Evolutionary conservation across 1,140 invertebrate species (phyloP), one percentile per base, ranked within the genome.

Genomic region (Pristionchus pacificus): DNA sequence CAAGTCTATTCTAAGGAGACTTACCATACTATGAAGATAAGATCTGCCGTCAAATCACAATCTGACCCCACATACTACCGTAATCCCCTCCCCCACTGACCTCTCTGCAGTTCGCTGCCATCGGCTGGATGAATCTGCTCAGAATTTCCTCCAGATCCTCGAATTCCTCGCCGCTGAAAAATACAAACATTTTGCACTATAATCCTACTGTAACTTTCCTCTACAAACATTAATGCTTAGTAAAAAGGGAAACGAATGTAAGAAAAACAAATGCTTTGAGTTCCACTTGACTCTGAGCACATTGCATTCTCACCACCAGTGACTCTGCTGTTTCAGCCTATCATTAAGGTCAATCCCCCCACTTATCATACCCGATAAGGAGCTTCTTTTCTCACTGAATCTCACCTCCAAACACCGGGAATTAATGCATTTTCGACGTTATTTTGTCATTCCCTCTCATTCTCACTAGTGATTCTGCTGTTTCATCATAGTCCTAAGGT

Each of bases 81-180:
- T 62, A 10, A 10, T 10, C 6, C 38, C 6, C 38, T 49, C 38
- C 19, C 19, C 38, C 6, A 10, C 19, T 6, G 6, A 49, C 38
- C 19, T 69, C 67, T 28, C 60, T 3, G 15, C 58, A 28, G 6
- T 33, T 19, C 25, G 58, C 38, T 19, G 59, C 66, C 71, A 73
- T 68, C 29, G 71, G 71, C 28, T 63, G 66, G 3, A 73, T 60
- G 25, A 55, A 68, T 55, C 71, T 32, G 2, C 65, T 57, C 24
- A 73, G 49, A 32, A 73, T 60, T 25, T 73, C 71, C 25, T 73
- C 65, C 19, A 73, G 38, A 59, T 73, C 71, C 49, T 73, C 71
- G 49, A 73, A 73, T 14, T 73, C 71, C 68, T 72, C 71, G 15
- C 64, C 60, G n/a, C 71, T 57, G 24, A 65, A 65, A 65, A 65